Conservation (phyloP, 2,113 vertebrate genomes). For the Megaceryle maxima region DNA sequence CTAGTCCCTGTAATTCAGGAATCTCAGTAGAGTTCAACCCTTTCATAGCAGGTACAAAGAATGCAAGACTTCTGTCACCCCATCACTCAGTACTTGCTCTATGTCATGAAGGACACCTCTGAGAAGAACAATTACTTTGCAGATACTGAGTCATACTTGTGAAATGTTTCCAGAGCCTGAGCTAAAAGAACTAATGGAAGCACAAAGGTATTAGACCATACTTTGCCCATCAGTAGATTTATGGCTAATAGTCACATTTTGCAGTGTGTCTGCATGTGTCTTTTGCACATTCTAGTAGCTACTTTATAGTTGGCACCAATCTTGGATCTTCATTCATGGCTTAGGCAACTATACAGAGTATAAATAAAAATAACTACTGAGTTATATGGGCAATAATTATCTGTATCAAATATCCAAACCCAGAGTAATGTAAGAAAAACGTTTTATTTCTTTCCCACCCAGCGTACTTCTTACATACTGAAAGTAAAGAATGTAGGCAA, state of each 20-base stretch:
- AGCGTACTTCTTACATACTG: not conserved
- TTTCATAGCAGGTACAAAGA: not conserved
- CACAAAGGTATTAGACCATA: not conserved
- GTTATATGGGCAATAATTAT: not conserved
- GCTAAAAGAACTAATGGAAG: not conserved
- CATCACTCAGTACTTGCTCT: not conserved
- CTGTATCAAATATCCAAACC: not conserved
- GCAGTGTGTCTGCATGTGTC: not conserved
- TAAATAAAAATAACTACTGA: not conserved
- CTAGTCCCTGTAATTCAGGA: fast-evolving
- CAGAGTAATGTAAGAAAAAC: not conserved
- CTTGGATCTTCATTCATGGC: not conserved
- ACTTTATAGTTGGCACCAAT: fast-evolving
- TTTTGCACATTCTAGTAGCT: not conserved
- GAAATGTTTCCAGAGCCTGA: not conserved
- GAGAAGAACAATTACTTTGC: not conserved
- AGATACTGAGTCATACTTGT: not conserved
- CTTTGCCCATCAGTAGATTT: not conserved
- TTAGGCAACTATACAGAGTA: not conserved
- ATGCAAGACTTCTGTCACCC: not conserved
- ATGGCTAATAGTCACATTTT: not conserved
- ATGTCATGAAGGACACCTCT: not conserved
- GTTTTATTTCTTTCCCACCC: not conserved
- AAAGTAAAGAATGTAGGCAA: not conserved
- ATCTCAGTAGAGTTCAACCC: not conserved